Conservation (phyloP, 2,888 invertebrate genomes). For the Dysmachus trigonus region DNA sequence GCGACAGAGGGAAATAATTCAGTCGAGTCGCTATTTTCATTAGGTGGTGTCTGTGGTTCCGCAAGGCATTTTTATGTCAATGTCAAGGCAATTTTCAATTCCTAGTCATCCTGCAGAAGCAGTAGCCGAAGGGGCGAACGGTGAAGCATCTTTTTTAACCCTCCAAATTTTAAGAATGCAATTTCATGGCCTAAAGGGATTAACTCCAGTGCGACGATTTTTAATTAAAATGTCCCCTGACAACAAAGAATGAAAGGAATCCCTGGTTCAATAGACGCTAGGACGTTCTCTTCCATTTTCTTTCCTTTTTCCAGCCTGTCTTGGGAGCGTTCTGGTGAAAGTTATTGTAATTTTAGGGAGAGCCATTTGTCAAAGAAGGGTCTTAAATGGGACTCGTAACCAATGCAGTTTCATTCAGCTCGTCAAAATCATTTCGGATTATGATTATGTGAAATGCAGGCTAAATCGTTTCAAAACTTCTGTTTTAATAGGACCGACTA, state of each 20-base stretch:
- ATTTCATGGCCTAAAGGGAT: constrained; percentile 41
- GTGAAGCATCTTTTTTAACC: constrained; percentile 6
- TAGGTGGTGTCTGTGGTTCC: neutral
- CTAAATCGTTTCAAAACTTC: neutral
- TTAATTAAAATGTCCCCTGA: constrained; percentile 39
- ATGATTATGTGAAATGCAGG: neutral
- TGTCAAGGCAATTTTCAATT: constrained; percentile 32
- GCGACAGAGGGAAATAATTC: constrained; percentile 13
- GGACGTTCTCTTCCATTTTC: constrained; percentile 21
- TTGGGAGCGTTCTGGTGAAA: neutral
- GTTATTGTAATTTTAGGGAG: constrained; percentile 8
- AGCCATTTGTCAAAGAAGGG: neutral
- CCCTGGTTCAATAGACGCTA: neutral
- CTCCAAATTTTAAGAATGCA: constrained; percentile 39
- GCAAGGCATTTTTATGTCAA: constrained; percentile 32
- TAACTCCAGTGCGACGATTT: constrained; percentile 40
- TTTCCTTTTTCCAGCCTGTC: neutral
- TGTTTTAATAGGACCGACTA: neutral
- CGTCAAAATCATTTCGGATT: neutral
- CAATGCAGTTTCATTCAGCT: neutral
- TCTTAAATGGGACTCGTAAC: neutral
- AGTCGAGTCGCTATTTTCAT: constrained; percentile 15
- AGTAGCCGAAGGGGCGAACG: neutral
- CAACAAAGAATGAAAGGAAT: constrained; percentile 43
- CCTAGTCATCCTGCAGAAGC: neutral